A percentile compares a stretch with the other conserved stretches of the same genome.
phyloP scores from a whole-genome alignment of 2,888 invertebrate species.

The Dryocosmus kuriphilus region DNA sequence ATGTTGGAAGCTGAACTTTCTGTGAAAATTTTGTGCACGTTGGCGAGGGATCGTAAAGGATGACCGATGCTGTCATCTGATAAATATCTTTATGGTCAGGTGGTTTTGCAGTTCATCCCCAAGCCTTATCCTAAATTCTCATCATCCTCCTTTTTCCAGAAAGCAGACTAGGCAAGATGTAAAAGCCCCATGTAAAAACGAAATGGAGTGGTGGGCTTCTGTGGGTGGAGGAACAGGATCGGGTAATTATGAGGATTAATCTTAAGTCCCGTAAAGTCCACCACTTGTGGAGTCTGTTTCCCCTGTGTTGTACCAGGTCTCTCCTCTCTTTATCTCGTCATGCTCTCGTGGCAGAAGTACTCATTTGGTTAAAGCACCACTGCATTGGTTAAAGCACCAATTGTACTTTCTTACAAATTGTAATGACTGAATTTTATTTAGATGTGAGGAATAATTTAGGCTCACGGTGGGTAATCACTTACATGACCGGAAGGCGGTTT shows the following conservation, averaged over 20 bases:
- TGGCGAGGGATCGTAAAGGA: slow-evolving; percentile 64
- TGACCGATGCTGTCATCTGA: slow-evolving; percentile 68
- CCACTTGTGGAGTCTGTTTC: slow-evolving; percentile 74
- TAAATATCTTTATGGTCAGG: slow-evolving; percentile 72
- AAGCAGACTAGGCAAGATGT: slow-evolving; percentile 49
- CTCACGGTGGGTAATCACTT: neutral
- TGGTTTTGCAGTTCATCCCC: slow-evolving; percentile 36
- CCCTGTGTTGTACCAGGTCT: slow-evolving; percentile 48
- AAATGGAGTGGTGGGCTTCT: slow-evolving; percentile 64
- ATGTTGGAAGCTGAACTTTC: slow-evolving; percentile 48
- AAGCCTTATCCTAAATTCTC: slow-evolving; percentile 29
- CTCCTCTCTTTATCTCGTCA: slow-evolving; percentile 21
- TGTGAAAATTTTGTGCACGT: slow-evolving; percentile 50
- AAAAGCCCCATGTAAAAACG: slow-evolving; percentile 69
- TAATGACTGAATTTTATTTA: neutral
- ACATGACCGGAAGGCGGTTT: neutral
- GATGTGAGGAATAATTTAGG: neutral
- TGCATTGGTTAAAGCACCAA: neutral
- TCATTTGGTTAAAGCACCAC: slow-evolving; percentile 25
- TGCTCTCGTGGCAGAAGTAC: slow-evolving; percentile 19
- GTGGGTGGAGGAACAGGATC: slow-evolving; percentile 60
- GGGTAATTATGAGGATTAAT: slow-evolving; percentile 77
- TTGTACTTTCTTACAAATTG: neutral
- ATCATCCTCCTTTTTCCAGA: slow-evolving; percentile 28
- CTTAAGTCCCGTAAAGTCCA: slow-evolving; percentile 76